Evolutionary conservation across 1,140 invertebrate species (phyloP).

Genomic region (Mylabris phalerata): DNA sequence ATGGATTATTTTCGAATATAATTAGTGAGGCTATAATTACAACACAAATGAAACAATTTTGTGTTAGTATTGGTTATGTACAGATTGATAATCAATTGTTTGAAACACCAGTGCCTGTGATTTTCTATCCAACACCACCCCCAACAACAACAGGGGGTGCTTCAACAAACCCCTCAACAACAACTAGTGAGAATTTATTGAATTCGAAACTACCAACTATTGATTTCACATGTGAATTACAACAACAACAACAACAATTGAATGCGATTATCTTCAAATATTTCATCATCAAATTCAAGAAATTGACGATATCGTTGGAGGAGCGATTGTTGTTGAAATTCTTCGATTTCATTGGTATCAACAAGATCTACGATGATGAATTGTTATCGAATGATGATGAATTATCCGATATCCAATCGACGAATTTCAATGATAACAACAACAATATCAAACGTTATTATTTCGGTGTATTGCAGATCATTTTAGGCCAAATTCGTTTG

Average conservation of each 20-base stretch:
- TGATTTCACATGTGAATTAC: constrained; percentile 57
- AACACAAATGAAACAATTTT: constrained; percentile 53
- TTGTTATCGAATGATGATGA: constrained; percentile 55
- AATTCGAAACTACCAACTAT: constrained; percentile 51
- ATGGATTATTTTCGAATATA: constrained; percentile 68
- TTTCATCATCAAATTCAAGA: constrained; percentile 73
- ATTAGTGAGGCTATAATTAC: constrained; percentile 57
- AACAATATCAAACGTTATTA: constrained; percentile 80
- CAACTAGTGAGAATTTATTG: constrained; percentile 30
- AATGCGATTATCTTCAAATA: constrained; percentile 76
- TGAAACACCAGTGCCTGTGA: constrained; percentile 73
- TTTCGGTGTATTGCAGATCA: constrained; percentile 78
- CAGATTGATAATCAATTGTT: constrained; percentile 90
- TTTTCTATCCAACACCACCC: constrained; percentile 62
- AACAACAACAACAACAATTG: constrained; percentile 57
- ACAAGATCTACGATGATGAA: constrained; percentile 47
- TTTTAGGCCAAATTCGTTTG: constrained; percentile 68
- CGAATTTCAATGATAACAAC: constrained; percentile 70
- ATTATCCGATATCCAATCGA: constrained; percentile 66
- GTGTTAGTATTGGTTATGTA: constrained; percentile 69
- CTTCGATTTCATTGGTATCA: constrained; percentile 57
- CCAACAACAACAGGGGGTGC: no score
- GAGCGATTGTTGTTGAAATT: constrained; percentile 83
- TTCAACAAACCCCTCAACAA: no score
- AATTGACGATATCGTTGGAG: constrained; percentile 79